Percentiles rank a stretch among this genome's conserved stretches.
Conservation (phyloP, 2,113 vertebrate species). For the Pangasianodon hypophthalmus region DNA sequence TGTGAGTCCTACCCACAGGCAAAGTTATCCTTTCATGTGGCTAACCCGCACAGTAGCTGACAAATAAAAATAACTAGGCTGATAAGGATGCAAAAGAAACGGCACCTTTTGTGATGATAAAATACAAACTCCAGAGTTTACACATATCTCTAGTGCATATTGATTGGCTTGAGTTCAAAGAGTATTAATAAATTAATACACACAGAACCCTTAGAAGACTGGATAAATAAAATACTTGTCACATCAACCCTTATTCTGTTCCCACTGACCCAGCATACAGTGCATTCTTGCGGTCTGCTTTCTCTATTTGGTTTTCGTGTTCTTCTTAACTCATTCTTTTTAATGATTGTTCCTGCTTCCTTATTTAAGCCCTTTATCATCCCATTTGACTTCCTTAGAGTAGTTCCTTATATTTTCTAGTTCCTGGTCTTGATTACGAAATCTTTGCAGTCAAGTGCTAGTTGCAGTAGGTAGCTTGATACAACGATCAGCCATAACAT, state of each 20-base stretch:
- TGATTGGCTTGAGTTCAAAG: not conserved
- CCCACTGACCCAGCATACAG: not conserved
- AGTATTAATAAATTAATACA: not conserved
- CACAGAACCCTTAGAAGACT: not conserved
- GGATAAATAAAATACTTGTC: not conserved
- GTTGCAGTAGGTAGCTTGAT: not conserved
- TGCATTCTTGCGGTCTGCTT: not conserved
- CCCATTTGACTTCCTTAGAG: not conserved
- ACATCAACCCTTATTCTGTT: not conserved
- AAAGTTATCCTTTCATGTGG: slow-evolving; percentile 74
- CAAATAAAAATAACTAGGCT: slow-evolving; percentile 65
- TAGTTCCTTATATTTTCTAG: not conserved
- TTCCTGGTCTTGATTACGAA: not conserved
- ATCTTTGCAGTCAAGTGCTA: not conserved
- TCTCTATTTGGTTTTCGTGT: not conserved
- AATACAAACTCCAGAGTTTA: slow-evolving; percentile 9
- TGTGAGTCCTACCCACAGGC: slow-evolving; percentile 74
- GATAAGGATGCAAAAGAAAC: slow-evolving; percentile 33
- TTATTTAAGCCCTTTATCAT: not conserved
- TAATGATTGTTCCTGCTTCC: not conserved
- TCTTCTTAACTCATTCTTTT: not conserved
- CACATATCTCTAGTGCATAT: not conserved
- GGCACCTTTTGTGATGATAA: slow-evolving; percentile 24
- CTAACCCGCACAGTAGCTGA: slow-evolving; percentile 62
- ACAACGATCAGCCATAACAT: too few relatives aligned